Conservation (phyloP, 1,140 invertebrate genomes). For the Achroia grisella region DNA sequence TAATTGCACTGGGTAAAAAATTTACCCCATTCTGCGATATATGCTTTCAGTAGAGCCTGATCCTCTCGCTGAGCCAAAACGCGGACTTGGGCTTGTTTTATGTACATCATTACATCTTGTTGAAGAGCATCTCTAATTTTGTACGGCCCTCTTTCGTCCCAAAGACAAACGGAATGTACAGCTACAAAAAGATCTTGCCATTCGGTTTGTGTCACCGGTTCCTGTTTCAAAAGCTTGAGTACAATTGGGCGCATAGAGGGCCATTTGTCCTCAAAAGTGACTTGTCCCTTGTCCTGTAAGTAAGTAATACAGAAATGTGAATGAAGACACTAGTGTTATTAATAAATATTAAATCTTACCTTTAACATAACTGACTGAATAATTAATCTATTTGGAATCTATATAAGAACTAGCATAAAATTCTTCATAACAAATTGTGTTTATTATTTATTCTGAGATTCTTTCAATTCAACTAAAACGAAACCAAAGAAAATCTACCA, state of each 20-base stretch:
- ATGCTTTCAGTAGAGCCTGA: conserved; percentile 94
- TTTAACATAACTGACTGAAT: conserved; percentile 45
- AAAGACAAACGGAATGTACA: conserved; percentile 94
- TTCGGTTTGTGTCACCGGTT: conserved; percentile 93
- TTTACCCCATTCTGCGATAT: conserved; percentile 97
- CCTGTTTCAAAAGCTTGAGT: conserved; percentile 93
- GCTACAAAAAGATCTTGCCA: conserved; percentile 98
- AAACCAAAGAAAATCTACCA: too few relatives aligned
- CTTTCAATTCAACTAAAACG: too few relatives aligned
- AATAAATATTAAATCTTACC: conserved; percentile 21
- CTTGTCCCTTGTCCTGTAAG: conserved; percentile 77
- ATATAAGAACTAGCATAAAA: background rate
- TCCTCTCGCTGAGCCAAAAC: conserved; percentile 94
- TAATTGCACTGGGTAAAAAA: conserved; percentile 99
- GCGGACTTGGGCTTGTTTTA: conserved; percentile 92
- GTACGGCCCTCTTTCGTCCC: conserved; percentile 95
- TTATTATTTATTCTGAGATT: too few relatives aligned
- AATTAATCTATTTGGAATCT: too few relatives aligned
- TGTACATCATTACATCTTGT: conserved; percentile 96
- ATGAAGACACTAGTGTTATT: background rate
- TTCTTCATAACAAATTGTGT: too few relatives aligned
- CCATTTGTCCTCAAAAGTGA: conserved; percentile 96
- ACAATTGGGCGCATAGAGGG: conserved; percentile 94
- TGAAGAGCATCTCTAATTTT: conserved; percentile 90
- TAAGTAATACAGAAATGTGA: conserved; percentile 9